Conservation (phyloP, 1,140 invertebrate species). For the Achroia grisella region DNA sequence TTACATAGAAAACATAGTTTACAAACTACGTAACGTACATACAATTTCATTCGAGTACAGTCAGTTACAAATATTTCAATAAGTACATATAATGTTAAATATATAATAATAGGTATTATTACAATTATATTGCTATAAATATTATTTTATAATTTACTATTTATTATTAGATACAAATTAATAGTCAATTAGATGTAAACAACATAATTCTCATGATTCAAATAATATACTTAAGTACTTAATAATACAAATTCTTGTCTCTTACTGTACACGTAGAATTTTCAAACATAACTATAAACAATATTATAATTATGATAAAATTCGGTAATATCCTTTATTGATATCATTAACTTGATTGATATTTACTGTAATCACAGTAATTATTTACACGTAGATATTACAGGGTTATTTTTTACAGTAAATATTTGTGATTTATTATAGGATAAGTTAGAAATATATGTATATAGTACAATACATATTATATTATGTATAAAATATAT, state of each 20-base stretch:
- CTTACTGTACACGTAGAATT: slow-evolving; percentile 5
- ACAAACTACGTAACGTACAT: slow-evolving; percentile 3
- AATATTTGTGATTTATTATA: too few relatives aligned
- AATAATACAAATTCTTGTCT: neutral
- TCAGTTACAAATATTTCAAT: slow-evolving; percentile 1
- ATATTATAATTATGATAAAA: too few relatives aligned
- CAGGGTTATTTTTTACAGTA: too few relatives aligned
- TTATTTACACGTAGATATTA: too few relatives aligned
- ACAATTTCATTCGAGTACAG: slow-evolving; percentile 2
- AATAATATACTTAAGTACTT: neutral
- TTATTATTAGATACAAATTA: neutral
- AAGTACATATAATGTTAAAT: slow-evolving; percentile 2
- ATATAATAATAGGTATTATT: too few relatives aligned
- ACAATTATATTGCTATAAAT: slow-evolving; percentile 2
- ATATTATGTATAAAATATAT: too few relatives aligned
- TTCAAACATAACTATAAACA: neutral
- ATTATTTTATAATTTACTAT: neutral
- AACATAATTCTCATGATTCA: neutral
- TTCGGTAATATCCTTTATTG: too few relatives aligned
- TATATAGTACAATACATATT: too few relatives aligned
- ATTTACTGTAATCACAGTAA: too few relatives aligned
- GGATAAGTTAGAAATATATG: too few relatives aligned
- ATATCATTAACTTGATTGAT: too few relatives aligned
- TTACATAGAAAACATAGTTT: slow-evolving; percentile 12
- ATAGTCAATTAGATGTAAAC: too few relatives aligned